Percentiles rank a stretch among this genome's conserved stretches.
These are phyloP conservation scores for Mormyrus proboscirostris DNA, from an alignment of 2,797 vertebrate genomes.

Conservation along the genomic window DNA sequence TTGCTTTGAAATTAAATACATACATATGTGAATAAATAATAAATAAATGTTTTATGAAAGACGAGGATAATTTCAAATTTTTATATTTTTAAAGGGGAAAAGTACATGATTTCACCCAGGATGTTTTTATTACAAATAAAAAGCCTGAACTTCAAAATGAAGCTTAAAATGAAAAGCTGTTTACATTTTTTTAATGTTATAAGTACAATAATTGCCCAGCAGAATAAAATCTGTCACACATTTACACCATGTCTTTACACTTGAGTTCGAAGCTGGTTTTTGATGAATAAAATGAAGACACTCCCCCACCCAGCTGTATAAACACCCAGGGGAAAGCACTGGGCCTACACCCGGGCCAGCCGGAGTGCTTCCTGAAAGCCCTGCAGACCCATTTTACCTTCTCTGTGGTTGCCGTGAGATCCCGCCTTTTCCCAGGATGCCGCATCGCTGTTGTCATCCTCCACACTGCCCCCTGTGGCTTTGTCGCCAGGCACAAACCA, in stretches of 20 bases:
- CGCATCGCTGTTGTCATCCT: slow-evolving; percentile 90
- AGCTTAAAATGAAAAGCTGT: background rate
- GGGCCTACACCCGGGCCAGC: slow-evolving; percentile 38
- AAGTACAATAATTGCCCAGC: background rate
- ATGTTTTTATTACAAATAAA: background rate
- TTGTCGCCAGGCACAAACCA: slow-evolving; percentile 96
- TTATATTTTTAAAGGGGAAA: background rate
- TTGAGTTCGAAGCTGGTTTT: background rate
- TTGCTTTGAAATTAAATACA: background rate
- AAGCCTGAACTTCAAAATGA: background rate
- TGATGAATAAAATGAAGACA: background rate
- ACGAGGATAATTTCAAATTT: background rate
- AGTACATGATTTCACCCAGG: background rate
- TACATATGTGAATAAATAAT: background rate
- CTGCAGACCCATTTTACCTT: slow-evolving; percentile 73
- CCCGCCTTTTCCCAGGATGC: slow-evolving; percentile 94
- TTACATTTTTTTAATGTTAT: background rate
- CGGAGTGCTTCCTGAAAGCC: slow-evolving; percentile 37
- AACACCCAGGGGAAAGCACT: slow-evolving; percentile 32
- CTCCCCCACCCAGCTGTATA: background rate
- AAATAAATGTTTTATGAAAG: background rate
- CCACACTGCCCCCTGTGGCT: slow-evolving; percentile 83
- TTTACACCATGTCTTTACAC: background rate
- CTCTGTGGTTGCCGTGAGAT: slow-evolving; percentile 86
- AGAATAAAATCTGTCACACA: background rate